Evolutionary conservation across 64 coral and sea anemone species (phyloP).

Genomic region (Cladopsammia gracilis): DNA sequence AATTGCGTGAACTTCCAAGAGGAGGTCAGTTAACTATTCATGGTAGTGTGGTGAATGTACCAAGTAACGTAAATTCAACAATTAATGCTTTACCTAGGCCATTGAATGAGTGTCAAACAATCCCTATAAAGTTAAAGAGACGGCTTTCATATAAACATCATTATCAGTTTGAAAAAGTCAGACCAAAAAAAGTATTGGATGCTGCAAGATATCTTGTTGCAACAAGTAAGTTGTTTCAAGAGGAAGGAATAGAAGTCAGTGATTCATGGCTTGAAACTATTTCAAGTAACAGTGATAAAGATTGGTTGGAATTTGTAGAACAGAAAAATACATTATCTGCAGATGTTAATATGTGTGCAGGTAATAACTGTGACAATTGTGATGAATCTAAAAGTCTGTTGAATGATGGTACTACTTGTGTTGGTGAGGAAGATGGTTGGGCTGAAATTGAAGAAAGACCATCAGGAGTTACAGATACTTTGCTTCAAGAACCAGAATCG

Average conservation of each 20-base stretch:
- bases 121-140: conserved; percentile 66
- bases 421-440: too few relatives aligned
- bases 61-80: conserved; percentile 66
- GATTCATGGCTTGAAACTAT: not conserved
- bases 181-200: conserved; percentile 58
- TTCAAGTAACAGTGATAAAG: not conserved
- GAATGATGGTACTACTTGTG: too few relatives aligned
- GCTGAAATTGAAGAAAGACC: too few relatives aligned
- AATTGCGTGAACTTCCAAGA: conserved; percentile 64
- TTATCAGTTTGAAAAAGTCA: conserved; percentile 59
- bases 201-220: conserved; percentile 43
- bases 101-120: conserved; percentile 70
- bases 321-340: too few relatives aligned
- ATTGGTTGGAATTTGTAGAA: not conserved
- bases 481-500: too few relatives aligned
- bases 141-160: conserved; percentile 55
- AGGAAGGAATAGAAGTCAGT: conserved; percentile 24
- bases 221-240: conserved; percentile 43
- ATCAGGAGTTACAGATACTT: too few relatives aligned
- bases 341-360: too few relatives aligned
- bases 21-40: conserved; percentile 38
- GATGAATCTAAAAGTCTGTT: too few relatives aligned
- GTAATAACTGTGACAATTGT: too few relatives aligned
- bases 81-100: conserved; percentile 23
- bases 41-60: conserved; percentile 68